phyloP scores from a whole-genome alignment of 2,113 vertebrate species.

The Leptodactylus fuscus region DNA sequence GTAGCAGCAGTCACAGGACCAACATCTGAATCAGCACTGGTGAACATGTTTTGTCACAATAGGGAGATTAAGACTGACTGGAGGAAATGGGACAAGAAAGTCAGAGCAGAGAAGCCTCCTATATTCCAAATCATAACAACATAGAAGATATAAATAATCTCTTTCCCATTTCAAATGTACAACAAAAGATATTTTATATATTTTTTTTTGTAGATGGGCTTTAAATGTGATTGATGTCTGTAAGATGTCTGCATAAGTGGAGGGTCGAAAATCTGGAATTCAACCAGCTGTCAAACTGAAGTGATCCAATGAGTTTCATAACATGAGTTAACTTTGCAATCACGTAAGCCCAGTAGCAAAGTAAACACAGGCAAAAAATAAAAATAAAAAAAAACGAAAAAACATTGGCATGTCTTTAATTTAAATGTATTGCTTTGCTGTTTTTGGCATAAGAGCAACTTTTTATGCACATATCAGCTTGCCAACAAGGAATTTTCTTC shows the following conservation, averaged over 20 bases:
- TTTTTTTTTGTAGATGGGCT: not conserved
- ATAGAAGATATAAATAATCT: not conserved
- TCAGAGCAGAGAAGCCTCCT: not conserved
- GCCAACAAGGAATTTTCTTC: conserved; percentile 27
- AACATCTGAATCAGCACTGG: too few species aligned
- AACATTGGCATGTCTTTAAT: conserved; percentile 12
- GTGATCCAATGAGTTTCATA: not conserved
- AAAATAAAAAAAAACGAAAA: not conserved
- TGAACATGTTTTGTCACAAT: too few species aligned
- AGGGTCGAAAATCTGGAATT: too few species aligned
- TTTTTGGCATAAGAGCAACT: conserved; percentile 40
- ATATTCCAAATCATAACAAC: not conserved
- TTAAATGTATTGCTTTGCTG: conserved; percentile 46
- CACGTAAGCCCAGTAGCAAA: conserved; percentile 27
- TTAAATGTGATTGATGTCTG: not conserved
- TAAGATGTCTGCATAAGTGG: too few species aligned
- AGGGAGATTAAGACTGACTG: too few species aligned
- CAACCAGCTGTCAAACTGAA: too few species aligned
- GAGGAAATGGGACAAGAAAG: not conserved
- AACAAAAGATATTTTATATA: too few species aligned
- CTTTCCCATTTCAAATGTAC: not conserved
- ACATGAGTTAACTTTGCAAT: not conserved
- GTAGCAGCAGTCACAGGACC: too few species aligned
- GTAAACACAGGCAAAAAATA: not conserved
- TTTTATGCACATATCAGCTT: conserved; percentile 50